Evolutionary conservation across 2,113 vertebrate genomes (phyloP), one percentile per base, ranked within the genome.

Genomic region (Grammomys surdaster): DNA sequence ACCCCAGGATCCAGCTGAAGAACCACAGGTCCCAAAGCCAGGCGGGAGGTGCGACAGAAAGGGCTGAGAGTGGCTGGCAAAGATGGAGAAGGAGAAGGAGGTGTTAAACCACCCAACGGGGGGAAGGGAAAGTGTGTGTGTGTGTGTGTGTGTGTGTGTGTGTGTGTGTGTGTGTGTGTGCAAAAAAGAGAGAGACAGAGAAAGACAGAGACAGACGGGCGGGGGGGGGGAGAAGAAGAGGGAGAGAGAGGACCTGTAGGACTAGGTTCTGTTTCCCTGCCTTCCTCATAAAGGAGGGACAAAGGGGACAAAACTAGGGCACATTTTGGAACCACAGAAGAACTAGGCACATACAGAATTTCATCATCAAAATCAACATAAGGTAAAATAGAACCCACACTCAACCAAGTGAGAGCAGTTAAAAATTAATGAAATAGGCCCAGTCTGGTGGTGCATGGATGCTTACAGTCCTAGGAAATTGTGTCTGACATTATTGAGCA

Each of bases 201-300:
- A 51, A 51, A 51, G 48, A 51, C 7, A 51, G 6, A 60, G 58
- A 60, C 20, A 22, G 58, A 22, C 20, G 7, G 5, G 9, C 20
- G 7, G 5, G 9, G 19, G 9, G 70, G 22, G 19, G 8, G 36
- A 72, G 36, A 19, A 6, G n/a, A 7, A 40, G 28, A 33, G 17
- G 10, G 4, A 3, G 58, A 0, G 0, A 0, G 4, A 12, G 7
- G 31, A 43, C 2, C 12, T 22, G 43, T 4, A 36, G 40, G 31
- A 54, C 73, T 4, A 4, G 46, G 14, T 14, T 46, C 20, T 88
- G 12, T 72, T 75, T 6, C 40, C 63, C 56, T 22, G 10, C 60
- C 46, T 93, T 54, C 95, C 72, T 48, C 40, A 31, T 24, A 75
- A 80, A 48, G 33, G 54, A 96, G 48, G 73, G 54, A 33, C 56